These are phyloP conservation scores for Malacoraja senta DNA, from an alignment of 2,797 vertebrate genomes.

Conservation along the genomic window DNA sequence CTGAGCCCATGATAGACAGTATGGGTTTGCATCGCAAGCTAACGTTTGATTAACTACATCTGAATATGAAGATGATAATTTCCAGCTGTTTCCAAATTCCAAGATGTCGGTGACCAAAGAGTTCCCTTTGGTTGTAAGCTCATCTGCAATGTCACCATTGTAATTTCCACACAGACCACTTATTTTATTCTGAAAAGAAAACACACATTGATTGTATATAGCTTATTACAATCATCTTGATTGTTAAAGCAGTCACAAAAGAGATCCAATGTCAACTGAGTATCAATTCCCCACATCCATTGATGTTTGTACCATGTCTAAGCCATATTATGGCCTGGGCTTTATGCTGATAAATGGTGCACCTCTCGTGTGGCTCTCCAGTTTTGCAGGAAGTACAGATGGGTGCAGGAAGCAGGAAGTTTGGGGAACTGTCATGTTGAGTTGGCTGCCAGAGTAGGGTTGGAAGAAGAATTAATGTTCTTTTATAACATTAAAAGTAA, in stretches of 20 bases:
- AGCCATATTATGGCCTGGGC: not conserved
- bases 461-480: not conserved
- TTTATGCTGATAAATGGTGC: not conserved
- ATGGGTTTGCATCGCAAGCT: not conserved
- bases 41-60: not conserved
- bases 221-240: not conserved
- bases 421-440: not conserved
- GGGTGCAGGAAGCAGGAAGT: not conserved
- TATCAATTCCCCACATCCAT: not conserved
- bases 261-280: not conserved
- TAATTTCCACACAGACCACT: constrained; percentile 36
- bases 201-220: not conserved
- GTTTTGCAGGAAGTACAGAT: not conserved
- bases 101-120: not conserved
- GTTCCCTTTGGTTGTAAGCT: not conserved
- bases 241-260: not conserved
- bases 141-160: constrained; percentile 31
- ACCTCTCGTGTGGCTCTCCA: not conserved
- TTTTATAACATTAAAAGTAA: not conserved
- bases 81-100: constrained; percentile 39
- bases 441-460: not conserved
- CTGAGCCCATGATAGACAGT: constrained; percentile 23
- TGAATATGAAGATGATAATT: not conserved
- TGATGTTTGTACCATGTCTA: not conserved
- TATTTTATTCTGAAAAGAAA: constrained; percentile 10